phyloP scores from a whole-genome alignment of 2,888 invertebrate species.

The Monoplex corrugatus region DNA sequence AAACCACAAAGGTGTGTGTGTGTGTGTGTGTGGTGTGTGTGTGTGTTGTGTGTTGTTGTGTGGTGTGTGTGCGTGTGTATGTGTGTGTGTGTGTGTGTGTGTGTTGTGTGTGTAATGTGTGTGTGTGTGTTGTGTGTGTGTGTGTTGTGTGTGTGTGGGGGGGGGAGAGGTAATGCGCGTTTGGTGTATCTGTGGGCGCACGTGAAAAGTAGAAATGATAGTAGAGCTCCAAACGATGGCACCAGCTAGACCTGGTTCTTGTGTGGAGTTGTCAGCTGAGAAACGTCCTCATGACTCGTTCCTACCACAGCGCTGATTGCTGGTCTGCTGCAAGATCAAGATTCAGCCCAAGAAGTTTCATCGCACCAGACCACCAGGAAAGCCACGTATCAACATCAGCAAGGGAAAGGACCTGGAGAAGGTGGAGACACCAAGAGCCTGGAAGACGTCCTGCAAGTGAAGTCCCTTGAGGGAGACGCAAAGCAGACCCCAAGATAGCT shows the following conservation, averaged over 20 bases:
- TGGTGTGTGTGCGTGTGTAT: too few relatives aligned
- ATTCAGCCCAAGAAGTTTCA: slow-evolving; percentile 12
- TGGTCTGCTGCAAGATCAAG: slow-evolving; percentile 41
- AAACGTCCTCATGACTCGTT: neutral
- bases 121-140: too few relatives aligned
- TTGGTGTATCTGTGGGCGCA: too few relatives aligned
- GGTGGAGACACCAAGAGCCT: neutral
- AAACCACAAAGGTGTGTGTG: too few relatives aligned
- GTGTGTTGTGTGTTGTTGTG: too few relatives aligned
- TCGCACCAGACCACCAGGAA: neutral
- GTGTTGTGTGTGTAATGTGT: too few relatives aligned
- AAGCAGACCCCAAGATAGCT: too few relatives aligned
- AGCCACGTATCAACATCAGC: neutral
- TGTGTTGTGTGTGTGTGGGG: too few relatives aligned
- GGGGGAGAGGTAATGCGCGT: too few relatives aligned
- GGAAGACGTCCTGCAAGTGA: neutral
- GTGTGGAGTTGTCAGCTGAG: neutral
- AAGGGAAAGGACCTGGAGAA: neutral
- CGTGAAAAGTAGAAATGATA: too few relatives aligned
- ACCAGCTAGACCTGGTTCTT: slow-evolving; percentile 15
- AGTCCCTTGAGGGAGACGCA: neutral
- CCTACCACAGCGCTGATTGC: slow-evolving; percentile 37
- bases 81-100: too few relatives aligned
- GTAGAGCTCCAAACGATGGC: neutral
- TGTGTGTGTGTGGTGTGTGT: too few relatives aligned